These are phyloP conservation scores for Crioceris asparagi DNA, from an alignment of 2,888 invertebrate genomes.

Conservation along the genomic window DNA sequence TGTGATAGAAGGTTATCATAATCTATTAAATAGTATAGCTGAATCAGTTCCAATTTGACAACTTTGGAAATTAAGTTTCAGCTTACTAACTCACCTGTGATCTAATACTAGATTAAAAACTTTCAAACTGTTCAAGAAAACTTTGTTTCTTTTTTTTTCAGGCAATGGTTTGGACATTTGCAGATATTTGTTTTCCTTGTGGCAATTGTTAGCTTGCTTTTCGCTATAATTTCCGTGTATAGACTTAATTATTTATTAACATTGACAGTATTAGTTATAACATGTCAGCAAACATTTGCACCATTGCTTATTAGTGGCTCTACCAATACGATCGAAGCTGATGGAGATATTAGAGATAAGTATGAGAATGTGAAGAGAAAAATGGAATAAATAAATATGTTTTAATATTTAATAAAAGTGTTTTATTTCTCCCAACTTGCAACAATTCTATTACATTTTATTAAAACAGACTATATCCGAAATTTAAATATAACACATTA, in stretches of 20 bases:
- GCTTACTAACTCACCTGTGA: not conserved
- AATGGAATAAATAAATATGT: slow-evolving; percentile 20
- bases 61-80: too few relatives aligned
- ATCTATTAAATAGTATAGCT: too few relatives aligned
- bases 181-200: slow-evolving; percentile 42
- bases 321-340: slow-evolving; percentile 43
- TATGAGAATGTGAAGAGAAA: slow-evolving; percentile 21
- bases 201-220: slow-evolving; percentile 45
- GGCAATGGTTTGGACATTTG: slow-evolving; percentile 40
- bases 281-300: slow-evolving; percentile 45
- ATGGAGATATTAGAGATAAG: slow-evolving; percentile 15
- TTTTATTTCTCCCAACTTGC: too few relatives aligned
- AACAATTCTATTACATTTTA: too few relatives aligned
- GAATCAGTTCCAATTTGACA: too few relatives aligned
- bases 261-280: slow-evolving; percentile 43
- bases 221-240: slow-evolving; percentile 50
- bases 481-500: too few relatives aligned
- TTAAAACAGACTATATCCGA: too few relatives aligned
- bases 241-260: slow-evolving; percentile 50
- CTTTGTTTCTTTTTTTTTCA: slow-evolving; percentile 36
- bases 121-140: not conserved
- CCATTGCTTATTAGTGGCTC: too few relatives aligned
- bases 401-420: too few relatives aligned
- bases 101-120: not conserved
- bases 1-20: too few relatives aligned